These are phyloP conservation scores for Ivindomyrus marchei DNA, from an alignment of 2,113 vertebrate species.

Conservation along the genomic window DNA sequence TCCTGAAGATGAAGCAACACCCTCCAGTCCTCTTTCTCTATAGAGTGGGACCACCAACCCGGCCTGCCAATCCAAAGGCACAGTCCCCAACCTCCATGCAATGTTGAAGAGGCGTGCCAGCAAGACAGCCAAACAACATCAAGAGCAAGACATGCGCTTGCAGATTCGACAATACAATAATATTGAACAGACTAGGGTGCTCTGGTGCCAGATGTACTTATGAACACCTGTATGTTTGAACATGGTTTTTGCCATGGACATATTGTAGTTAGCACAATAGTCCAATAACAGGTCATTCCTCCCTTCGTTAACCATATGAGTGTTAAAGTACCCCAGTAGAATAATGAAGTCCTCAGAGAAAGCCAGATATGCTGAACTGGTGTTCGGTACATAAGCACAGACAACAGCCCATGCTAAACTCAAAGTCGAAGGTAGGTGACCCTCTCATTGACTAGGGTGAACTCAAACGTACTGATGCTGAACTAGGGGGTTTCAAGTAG, in stretches of 20 bases:
- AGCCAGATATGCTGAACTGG: too few species aligned
- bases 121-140: not conserved
- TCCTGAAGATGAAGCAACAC: not conserved
- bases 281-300: not conserved
- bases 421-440: not conserved
- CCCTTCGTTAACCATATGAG: not conserved
- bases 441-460: not conserved
- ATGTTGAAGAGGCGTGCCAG: not conserved
- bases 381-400: too few species aligned
- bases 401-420: too few species aligned
- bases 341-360: not conserved
- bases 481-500: not conserved
- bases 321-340: not conserved
- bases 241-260: not conserved
- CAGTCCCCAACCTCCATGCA: not conserved
- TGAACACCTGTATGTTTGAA: not conserved
- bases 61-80: not conserved
- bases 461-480: not conserved
- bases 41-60: not conserved
- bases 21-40: not conserved
- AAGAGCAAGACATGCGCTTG: not conserved
- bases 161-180: not conserved
- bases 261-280: not conserved
- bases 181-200: not conserved
- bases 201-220: not conserved